Conservation (phyloP, 1,140 invertebrate genomes). For the Caerostris darwini region DNA sequence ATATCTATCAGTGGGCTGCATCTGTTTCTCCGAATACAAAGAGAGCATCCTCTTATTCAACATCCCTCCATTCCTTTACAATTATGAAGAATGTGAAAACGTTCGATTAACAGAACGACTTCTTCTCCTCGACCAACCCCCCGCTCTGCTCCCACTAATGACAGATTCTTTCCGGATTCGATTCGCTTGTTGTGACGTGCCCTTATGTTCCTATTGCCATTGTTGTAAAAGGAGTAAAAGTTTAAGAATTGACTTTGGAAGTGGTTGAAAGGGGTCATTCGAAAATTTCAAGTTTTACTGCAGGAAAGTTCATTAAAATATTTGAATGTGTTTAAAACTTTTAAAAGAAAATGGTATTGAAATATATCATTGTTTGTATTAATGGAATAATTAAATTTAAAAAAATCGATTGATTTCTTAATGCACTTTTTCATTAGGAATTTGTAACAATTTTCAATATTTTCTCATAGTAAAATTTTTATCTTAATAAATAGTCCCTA, state of each 20-base stretch:
- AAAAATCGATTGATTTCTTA: too few relatives aligned
- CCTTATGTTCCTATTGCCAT: neutral
- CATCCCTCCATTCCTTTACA: conserved; percentile 55
- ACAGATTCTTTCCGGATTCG: conserved; percentile 67
- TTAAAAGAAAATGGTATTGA: too few relatives aligned
- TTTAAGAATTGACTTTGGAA: conserved; percentile 23
- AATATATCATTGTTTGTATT: too few relatives aligned
- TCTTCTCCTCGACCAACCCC: neutral
- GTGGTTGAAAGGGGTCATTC: neutral
- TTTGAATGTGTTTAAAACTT: too few relatives aligned
- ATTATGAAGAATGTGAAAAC: conserved; percentile 63
- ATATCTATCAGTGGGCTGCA: conserved; percentile 31
- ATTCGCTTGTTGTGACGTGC: conserved; percentile 39
- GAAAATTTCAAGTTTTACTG: neutral
- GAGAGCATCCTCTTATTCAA: conserved; percentile 21
- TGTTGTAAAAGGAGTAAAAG: neutral
- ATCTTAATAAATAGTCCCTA: too few relatives aligned
- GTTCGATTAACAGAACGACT: conserved; percentile 67
- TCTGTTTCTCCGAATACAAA: conserved; percentile 63
- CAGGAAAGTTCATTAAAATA: neutral
- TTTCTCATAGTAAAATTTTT: too few relatives aligned
- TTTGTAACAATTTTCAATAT: too few relatives aligned
- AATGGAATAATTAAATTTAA: too few relatives aligned
- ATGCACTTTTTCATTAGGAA: too few relatives aligned
- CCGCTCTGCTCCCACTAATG: conserved; percentile 11